These are phyloP conservation scores for Spea multiplicata DNA, from an alignment of 2,113 vertebrate species.

Conservation along the genomic window DNA sequence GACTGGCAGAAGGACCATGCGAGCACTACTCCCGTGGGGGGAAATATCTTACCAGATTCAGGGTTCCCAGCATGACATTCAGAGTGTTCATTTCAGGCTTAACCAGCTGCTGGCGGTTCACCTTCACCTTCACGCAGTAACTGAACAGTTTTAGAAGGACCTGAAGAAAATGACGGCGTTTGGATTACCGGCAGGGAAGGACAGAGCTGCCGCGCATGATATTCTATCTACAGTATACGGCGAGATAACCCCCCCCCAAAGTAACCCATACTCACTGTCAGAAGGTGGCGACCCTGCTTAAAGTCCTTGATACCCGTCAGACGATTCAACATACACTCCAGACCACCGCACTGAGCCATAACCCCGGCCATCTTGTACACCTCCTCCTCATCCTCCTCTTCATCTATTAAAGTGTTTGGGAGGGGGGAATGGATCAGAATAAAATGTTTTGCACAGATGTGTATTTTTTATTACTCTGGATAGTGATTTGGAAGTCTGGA, in stretches of 20 bases:
- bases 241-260: too few relatives aligned
- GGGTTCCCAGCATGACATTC: constrained; percentile 96
- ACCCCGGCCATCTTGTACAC: constrained; percentile 98
- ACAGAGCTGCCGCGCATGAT: too few relatives aligned
- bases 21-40: background rate
- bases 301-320: constrained; percentile 96
- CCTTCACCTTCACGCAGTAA: constrained; percentile 97
- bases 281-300: constrained; percentile 93
- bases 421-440: constrained; percentile 24
- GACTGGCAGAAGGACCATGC: background rate
- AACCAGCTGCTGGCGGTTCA: constrained; percentile 93
- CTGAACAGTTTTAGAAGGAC: constrained; percentile 95
- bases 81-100: constrained; percentile 97
- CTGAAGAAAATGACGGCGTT: constrained; percentile 56
- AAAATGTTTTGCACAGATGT: too few relatives aligned
- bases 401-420: constrained; percentile 67
- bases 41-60: constrained; percentile 81
- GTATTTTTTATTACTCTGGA: too few relatives aligned
- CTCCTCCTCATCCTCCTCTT: constrained; percentile 97
- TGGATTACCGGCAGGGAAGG: too few relatives aligned
- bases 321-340: constrained; percentile 95
- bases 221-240: too few relatives aligned
- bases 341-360: constrained; percentile 94
- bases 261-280: constrained; percentile 76
- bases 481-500: too few relatives aligned